These are phyloP conservation scores for Tenthredo distinguenda DNA, from an alignment of 2,888 invertebrate species.

Conservation along the genomic window DNA sequence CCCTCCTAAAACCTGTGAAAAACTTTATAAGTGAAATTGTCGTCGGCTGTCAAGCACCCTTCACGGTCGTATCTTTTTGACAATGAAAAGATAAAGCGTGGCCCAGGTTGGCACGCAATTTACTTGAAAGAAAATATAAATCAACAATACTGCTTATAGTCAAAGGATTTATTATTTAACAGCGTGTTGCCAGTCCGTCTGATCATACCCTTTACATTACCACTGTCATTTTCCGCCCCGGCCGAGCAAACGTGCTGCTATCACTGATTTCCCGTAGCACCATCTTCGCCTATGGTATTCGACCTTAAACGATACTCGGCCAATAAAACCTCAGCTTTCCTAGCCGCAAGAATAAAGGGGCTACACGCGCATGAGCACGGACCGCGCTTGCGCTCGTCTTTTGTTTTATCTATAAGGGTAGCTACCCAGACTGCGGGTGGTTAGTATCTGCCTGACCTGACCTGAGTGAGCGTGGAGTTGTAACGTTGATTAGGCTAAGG, in stretches of 20 bases:
- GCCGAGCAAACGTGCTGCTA: constrained; percentile 24
- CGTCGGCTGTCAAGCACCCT: constrained; percentile 4
- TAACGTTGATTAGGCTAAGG: not conserved
- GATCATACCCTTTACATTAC: constrained; percentile 40
- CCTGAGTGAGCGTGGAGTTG: constrained; percentile 8
- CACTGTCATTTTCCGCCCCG: constrained; percentile 40
- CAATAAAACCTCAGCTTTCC: constrained; percentile 15
- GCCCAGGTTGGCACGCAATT: not conserved
- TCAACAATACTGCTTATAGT: not conserved
- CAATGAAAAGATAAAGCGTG: not conserved
- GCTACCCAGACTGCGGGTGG: constrained; percentile 64
- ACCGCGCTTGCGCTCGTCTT: constrained; percentile 61
- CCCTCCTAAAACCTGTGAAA: constrained; percentile 25
- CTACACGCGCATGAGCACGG: constrained; percentile 59
- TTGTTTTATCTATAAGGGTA: constrained; percentile 69
- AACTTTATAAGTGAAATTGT: constrained; percentile 35
- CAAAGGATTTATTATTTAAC: constrained; percentile 38
- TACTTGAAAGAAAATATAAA: not conserved
- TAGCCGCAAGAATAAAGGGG: constrained; percentile 8
- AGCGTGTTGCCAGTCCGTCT: constrained; percentile 20
- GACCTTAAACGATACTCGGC: constrained; percentile 12
- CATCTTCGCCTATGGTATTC: constrained; percentile 22
- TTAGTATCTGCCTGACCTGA: constrained; percentile 68
- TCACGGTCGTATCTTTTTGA: constrained; percentile 1
- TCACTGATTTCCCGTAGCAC: constrained; percentile 43